A percentile compares a stretch with the other conserved stretches of the same genome.
phyloP scores from a whole-genome alignment of 2,888 invertebrate species.

The Carterocephalus palaemon region DNA sequence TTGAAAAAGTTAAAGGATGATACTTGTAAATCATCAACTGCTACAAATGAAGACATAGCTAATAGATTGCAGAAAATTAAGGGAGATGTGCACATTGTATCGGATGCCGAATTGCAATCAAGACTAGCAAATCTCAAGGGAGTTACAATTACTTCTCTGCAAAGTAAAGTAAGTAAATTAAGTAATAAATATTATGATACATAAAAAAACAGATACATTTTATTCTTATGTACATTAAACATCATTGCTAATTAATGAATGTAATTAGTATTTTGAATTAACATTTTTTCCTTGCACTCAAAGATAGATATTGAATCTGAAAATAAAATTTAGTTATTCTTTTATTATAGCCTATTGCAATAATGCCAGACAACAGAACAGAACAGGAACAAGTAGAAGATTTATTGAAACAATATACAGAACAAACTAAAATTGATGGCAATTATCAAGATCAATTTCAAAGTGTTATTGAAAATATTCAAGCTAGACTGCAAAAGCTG shows the following conservation, averaged over 20 bases:
- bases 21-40: constrained; percentile 42
- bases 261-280: no score
- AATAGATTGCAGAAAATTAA: constrained; percentile 56
- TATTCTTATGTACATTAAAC: no score
- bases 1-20: constrained; percentile 83
- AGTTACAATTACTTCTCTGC: constrained; percentile 50
- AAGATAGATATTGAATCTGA: no score
- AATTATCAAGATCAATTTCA: constrained; percentile 62
- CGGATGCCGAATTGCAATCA: constrained; percentile 81
- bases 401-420: constrained; percentile 80
- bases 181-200: background rate
- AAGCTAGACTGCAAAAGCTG: constrained; percentile 53
- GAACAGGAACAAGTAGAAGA: constrained; percentile 86
- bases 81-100: constrained; percentile 61
- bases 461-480: constrained; percentile 54
- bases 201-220: no score
- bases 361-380: constrained; percentile 77
- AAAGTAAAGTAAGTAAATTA: constrained; percentile 46
- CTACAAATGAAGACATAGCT: constrained; percentile 47
- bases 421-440: constrained; percentile 69
- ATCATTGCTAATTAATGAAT: no score
- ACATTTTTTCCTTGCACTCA: no score
- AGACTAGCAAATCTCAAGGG: constrained; percentile 85
- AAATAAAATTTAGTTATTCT: no score
- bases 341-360: constrained; percentile 55